A percentile compares a stretch with the other conserved stretches of the same genome.
Evolutionary conservation across 2,888 invertebrate genomes (phyloP).

Genomic region (Andrena haemorrhoa): DNA sequence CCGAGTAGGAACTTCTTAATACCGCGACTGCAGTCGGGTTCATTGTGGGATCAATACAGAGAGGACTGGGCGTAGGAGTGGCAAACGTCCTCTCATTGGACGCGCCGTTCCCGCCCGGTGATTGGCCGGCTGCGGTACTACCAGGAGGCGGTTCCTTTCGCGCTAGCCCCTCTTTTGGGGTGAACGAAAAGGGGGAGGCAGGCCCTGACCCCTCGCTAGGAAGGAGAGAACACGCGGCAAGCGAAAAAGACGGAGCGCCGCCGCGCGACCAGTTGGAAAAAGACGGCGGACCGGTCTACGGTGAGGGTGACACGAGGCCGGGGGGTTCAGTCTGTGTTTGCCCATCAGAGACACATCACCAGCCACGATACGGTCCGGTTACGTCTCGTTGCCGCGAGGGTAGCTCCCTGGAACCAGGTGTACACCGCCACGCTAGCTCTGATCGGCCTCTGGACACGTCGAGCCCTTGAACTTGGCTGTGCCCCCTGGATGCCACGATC

Average conservation of each 20-base stretch:
- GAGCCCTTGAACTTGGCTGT: slow-evolving; percentile 34
- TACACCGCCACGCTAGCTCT: not conserved
- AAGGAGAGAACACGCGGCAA: slow-evolving; percentile 64
- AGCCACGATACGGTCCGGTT: slow-evolving; percentile 68
- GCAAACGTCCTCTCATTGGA: slow-evolving; percentile 82
- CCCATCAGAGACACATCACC: slow-evolving; percentile 82
- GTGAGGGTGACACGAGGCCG: slow-evolving; percentile 79
- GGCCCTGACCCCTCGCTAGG: slow-evolving; percentile 57
- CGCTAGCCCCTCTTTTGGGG: slow-evolving; percentile 59
- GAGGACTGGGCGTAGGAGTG: slow-evolving; percentile 82
- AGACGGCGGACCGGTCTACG: slow-evolving; percentile 76
- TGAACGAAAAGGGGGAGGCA: slow-evolving; percentile 64
- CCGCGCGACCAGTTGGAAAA: slow-evolving; percentile 71
- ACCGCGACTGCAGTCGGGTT: slow-evolving; percentile 78
- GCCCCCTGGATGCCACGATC: slow-evolving; percentile 1
- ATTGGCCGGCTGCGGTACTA: slow-evolving; percentile 78
- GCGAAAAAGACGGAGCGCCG: slow-evolving; percentile 65
- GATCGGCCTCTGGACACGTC: slow-evolving; percentile 15
- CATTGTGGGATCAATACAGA: slow-evolving; percentile 85
- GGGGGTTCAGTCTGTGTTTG: slow-evolving; percentile 84
- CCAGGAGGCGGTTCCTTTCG: slow-evolving; percentile 82
- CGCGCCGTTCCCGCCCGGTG: slow-evolving; percentile 71
- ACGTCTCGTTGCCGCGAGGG: slow-evolving; percentile 67
- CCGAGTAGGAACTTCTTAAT: slow-evolving; percentile 80
- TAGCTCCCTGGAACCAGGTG: slow-evolving; percentile 58